Evolutionary conservation across 2,888 invertebrate genomes (phyloP).

Genomic region (Phyllotreta striolata): DNA sequence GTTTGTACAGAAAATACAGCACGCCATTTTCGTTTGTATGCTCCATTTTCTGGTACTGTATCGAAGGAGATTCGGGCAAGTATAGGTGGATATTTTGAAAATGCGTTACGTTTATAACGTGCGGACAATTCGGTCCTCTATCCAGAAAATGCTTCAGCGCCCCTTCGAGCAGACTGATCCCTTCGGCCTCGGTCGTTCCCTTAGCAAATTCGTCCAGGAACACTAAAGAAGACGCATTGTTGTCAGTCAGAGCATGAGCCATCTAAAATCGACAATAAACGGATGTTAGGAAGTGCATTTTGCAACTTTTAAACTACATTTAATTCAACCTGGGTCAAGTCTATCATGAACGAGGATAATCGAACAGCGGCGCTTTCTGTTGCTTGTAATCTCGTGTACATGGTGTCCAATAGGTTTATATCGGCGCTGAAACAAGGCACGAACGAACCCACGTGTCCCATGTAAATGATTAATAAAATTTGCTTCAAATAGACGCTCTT

Average conservation of each 20-base stretch:
- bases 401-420: slow-evolving; percentile 75
- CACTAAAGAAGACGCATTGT: slow-evolving; percentile 73
- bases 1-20: slow-evolving; percentile 73
- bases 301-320: slow-evolving; percentile 8
- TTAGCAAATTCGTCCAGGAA: slow-evolving; percentile 91
- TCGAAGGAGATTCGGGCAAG: slow-evolving; percentile 64
- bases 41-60: slow-evolving; percentile 55
- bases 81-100: slow-evolving; percentile 71
- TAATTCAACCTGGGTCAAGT: slow-evolving; percentile 76
- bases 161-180: slow-evolving; percentile 75
- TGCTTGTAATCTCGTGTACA: slow-evolving; percentile 79
- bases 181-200: slow-evolving; percentile 81
- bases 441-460: slow-evolving; percentile 90
- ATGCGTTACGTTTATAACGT: slow-evolving; percentile 81
- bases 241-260: slow-evolving; percentile 73
- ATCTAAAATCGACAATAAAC: slow-evolving; percentile 64
- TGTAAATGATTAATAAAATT: slow-evolving; percentile 77
- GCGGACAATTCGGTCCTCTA: slow-evolving; percentile 69
- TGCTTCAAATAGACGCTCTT: slow-evolving; percentile 94
- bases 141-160: slow-evolving; percentile 73
- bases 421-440: slow-evolving; percentile 81
- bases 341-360: slow-evolving; percentile 86
- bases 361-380: slow-evolving; percentile 80
- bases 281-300: slow-evolving; percentile 1
- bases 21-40: slow-evolving; percentile 57